These are phyloP conservation scores for Bactericera cockerelli DNA, from an alignment of 1,140 invertebrate species.

Conservation along the genomic window DNA sequence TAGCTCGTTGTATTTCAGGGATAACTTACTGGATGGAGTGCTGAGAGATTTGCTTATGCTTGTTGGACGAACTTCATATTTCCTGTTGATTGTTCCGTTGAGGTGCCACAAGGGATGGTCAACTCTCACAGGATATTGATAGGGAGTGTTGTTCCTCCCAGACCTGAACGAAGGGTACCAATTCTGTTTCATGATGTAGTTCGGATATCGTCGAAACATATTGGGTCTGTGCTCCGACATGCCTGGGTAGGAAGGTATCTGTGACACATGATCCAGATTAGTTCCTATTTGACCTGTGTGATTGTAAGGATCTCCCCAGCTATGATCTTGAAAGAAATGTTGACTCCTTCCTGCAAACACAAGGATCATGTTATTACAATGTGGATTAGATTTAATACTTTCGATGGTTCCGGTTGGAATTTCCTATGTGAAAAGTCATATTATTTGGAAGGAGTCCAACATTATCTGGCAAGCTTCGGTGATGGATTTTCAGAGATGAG, in stretches of 20 bases:
- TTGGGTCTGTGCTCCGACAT: not conserved
- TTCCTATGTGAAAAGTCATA: too few species aligned
- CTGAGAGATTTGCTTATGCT: not conserved
- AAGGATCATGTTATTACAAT: too few species aligned
- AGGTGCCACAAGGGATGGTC: not conserved
- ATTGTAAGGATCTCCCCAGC: not conserved
- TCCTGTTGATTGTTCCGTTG: conserved; percentile 3
- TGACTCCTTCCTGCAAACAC: not conserved
- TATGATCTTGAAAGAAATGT: not conserved
- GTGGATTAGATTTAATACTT: too few species aligned
- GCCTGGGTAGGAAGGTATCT: not conserved
- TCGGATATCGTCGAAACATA: not conserved
- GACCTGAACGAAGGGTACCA: not conserved
- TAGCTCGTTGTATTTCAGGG: too few species aligned
- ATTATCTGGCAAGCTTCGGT: too few species aligned
- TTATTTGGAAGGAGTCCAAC: too few species aligned
- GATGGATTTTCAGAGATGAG: too few species aligned
- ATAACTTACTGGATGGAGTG: not conserved
- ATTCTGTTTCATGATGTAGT: not conserved
- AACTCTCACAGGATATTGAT: not conserved
- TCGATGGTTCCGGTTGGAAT: too few species aligned
- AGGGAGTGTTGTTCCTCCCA: not conserved
- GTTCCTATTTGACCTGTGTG: not conserved
- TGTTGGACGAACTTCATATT: not conserved
- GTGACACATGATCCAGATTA: not conserved